Evolutionary conservation across 1,140 invertebrate genomes (phyloP).

Genomic region (Pentalonia nigronervosa): DNA sequence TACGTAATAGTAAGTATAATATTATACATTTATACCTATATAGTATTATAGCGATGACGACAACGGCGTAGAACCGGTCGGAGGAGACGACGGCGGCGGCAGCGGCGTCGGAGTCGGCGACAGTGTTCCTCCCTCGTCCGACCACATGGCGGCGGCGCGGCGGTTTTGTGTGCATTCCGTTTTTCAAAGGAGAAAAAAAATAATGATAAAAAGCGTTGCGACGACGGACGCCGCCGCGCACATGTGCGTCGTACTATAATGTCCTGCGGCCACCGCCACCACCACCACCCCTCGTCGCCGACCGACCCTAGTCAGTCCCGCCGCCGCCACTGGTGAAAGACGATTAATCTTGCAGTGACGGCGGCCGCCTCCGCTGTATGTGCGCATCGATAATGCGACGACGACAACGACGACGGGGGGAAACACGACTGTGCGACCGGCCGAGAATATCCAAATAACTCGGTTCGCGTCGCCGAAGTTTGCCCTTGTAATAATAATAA

Average conservation of each 20-base stretch:
- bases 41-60: not conserved
- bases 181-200: not conserved
- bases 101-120: not conserved
- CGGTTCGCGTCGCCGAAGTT: constrained; percentile 18
- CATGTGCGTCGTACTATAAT: not conserved
- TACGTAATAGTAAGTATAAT: not conserved
- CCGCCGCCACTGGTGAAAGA: not conserved
- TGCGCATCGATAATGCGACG: not conserved
- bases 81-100: not conserved
- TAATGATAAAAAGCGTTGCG: not conserved
- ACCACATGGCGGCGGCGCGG: constrained; percentile 1
- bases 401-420: not conserved
- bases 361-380: not conserved
- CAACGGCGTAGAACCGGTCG: constrained; percentile 19
- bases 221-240: not conserved
- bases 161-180: constrained; percentile 38
- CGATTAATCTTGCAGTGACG: constrained; percentile 35
- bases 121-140: constrained; percentile 11
- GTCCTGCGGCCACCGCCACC: not conserved
- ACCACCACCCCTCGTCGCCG: not conserved
- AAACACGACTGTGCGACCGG: not conserved
- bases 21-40: not conserved
- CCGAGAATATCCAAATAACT: constrained; percentile 21
- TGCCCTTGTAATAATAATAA: not conserved
- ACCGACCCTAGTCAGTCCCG: not conserved